These are phyloP conservation scores for Melinaea marsaeus DNA, from an alignment of 2,888 invertebrate genomes.

Conservation along the genomic window DNA sequence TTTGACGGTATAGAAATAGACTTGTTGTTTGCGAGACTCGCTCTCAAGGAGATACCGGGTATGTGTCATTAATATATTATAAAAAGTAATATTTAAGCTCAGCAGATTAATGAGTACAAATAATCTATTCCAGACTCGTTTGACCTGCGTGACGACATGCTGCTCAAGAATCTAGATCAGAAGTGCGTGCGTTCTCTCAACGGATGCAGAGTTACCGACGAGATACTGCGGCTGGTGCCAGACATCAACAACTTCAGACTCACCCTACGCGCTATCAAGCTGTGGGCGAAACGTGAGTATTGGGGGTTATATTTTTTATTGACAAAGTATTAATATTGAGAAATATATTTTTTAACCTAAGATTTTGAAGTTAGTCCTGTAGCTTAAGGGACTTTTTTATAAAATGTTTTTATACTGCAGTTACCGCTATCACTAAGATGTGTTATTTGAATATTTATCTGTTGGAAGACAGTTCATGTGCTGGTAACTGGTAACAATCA, in stretches of 20 bases:
- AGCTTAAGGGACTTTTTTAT: too few relatives aligned
- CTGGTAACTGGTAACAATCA: too few relatives aligned
- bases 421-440: too few relatives aligned
- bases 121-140: slow-evolving; percentile 74
- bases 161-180: slow-evolving; percentile 96
- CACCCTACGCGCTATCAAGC: slow-evolving; percentile 94
- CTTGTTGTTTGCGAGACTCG: slow-evolving; percentile 96
- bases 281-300: slow-evolving; percentile 97
- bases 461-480: too few relatives aligned
- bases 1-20: slow-evolving; percentile 99
- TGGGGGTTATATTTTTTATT: not conserved
- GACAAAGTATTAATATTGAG: not conserved
- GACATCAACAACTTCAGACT: slow-evolving; percentile 95
- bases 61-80: slow-evolving; percentile 32
- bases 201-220: slow-evolving; percentile 99
- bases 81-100: too few relatives aligned
- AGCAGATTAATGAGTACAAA: not conserved
- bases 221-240: slow-evolving; percentile 96
- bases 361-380: too few relatives aligned
- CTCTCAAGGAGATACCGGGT: slow-evolving; percentile 97
- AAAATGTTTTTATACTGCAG: too few relatives aligned
- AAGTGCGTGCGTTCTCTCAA: slow-evolving; percentile 98
- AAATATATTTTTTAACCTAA: too few relatives aligned
- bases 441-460: too few relatives aligned
- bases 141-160: slow-evolving; percentile 92